phyloP scores from a whole-genome alignment of 2,113 vertebrate genomes.

The Anarrhichthys ocellatus region DNA sequence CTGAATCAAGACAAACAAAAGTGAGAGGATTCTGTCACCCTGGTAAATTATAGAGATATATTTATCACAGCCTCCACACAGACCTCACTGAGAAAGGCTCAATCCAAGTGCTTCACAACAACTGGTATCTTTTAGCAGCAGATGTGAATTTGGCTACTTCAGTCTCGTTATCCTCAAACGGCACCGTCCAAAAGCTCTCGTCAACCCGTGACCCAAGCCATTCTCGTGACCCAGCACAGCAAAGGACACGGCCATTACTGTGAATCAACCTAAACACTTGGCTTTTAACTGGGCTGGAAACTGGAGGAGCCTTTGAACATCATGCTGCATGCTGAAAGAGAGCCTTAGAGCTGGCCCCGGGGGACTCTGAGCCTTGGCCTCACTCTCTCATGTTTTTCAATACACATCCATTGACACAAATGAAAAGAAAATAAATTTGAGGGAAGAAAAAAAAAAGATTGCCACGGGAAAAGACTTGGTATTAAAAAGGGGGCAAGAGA shows the following conservation, averaged over 20 bases:
- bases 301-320: slow-evolving; percentile 70
- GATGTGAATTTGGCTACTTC: slow-evolving; percentile 52
- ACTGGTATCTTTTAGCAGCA: slow-evolving; percentile 55
- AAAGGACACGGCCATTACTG: slow-evolving; percentile 53
- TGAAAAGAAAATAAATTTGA: slow-evolving; percentile 68
- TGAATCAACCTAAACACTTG: slow-evolving; percentile 66
- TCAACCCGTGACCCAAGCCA: slow-evolving; percentile 31
- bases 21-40: slow-evolving; percentile 60
- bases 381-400: slow-evolving; percentile 73
- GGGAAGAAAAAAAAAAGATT: slow-evolving; percentile 43
- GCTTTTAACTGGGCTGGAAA: slow-evolving; percentile 64
- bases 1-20: slow-evolving; percentile 57
- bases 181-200: slow-evolving; percentile 27
- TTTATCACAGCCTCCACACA: slow-evolving; percentile 63
- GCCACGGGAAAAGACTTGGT: slow-evolving; percentile 33
- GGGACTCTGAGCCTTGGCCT: slow-evolving; percentile 49
- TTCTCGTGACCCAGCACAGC: slow-evolving; percentile 38
- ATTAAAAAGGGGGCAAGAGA: slow-evolving; percentile 46
- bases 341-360: slow-evolving; percentile 53
- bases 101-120: slow-evolving; percentile 16
- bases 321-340: slow-evolving; percentile 46
- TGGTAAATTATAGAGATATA: slow-evolving; percentile 65
- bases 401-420: slow-evolving; percentile 68
- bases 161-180: slow-evolving; percentile 42
- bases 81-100: slow-evolving; percentile 39